Base-by-base conservation (phyloP, 2,113 vertebrate genomes). In the Seriola quinqueradiata region DNA sequence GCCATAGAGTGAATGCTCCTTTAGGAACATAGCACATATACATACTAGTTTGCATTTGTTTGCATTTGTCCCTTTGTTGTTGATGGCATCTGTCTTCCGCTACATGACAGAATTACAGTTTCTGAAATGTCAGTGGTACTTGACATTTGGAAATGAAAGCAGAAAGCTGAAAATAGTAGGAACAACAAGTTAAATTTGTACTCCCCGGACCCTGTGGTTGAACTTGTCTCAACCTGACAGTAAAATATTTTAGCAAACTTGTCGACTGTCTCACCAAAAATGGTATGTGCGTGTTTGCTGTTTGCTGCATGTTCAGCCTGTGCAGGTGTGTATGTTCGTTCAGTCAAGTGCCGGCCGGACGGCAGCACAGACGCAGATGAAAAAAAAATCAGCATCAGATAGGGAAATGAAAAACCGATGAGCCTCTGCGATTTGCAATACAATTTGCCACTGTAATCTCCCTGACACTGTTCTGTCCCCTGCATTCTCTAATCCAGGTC, bases 401-500 rank as follows among this genome's bases (percentile, higher is more conserved):
- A 73, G 81, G 32, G 67, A 86, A 89, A 82, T 91, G 82, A 88
- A 90, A 92, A 92, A 89, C 42, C 17, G 71, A 90, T 92, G 89
- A 93, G 79, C 90, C 74, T 74, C 77, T 32, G 58, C 88, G 91
- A 91, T 90, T 92, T 91, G 88, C 90, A 91, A 93, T 91, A 90
- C 86, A 90, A 88, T 94, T 93, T 93, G 80, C 70, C 8, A 34
- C 77, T 89, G 78, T 92, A 93, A 93, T 93, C 91, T 84, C 87
- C 70, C 12, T 79, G 77, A 76, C 81, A 69, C 84, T 89, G 87
- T 84, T 84, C 52, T 70, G 69, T 75, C 66, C 23, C 67, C 82
- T 75, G 77, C 61, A 74, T 13, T 52, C 89, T 80, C 23, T 92
- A 92, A 93, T 94, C 92, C 90, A 63, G 71, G 67, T 42, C 52